Evolutionary conservation across 2,113 vertebrate species (phyloP).

Genomic region (Phyllostomus hastatus): DNA sequence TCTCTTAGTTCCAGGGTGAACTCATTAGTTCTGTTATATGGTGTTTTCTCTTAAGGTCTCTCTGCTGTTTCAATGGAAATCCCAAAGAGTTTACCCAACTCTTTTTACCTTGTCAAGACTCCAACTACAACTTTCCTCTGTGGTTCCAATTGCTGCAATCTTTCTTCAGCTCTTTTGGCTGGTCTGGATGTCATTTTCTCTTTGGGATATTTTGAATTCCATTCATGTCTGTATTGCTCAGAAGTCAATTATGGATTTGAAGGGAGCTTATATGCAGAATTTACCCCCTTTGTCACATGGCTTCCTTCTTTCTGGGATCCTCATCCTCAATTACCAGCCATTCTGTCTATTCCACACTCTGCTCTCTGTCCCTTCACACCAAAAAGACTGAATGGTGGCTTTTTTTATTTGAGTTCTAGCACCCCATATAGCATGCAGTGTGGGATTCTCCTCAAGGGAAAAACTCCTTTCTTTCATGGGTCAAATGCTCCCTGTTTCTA

Average conservation of each 20-base stretch:
- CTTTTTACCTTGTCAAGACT: neutral
- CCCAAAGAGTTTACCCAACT: neutral
- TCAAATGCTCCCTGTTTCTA: neutral
- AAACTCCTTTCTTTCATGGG: neutral
- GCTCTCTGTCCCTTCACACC: neutral
- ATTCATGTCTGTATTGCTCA: neutral
- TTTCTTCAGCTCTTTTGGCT: neutral
- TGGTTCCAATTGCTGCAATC: neutral
- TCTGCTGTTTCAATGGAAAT: neutral
- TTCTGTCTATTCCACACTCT: neutral
- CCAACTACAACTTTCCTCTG: neutral
- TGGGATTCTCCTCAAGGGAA: neutral
- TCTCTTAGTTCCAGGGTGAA: neutral
- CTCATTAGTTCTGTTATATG: neutral
- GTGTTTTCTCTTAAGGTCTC: neutral
- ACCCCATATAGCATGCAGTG: neutral
- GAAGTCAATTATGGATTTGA: constrained; percentile 13
- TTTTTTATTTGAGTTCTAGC: neutral
- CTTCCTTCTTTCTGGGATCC: neutral
- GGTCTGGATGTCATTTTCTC: neutral
- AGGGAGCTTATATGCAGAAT: neutral
- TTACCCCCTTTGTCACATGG: neutral
- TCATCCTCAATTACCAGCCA: neutral
- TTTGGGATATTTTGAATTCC: neutral
- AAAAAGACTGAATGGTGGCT: neutral